Conservation (phyloP, 2,797 vertebrate species). For the Gallirallus australis region DNA sequence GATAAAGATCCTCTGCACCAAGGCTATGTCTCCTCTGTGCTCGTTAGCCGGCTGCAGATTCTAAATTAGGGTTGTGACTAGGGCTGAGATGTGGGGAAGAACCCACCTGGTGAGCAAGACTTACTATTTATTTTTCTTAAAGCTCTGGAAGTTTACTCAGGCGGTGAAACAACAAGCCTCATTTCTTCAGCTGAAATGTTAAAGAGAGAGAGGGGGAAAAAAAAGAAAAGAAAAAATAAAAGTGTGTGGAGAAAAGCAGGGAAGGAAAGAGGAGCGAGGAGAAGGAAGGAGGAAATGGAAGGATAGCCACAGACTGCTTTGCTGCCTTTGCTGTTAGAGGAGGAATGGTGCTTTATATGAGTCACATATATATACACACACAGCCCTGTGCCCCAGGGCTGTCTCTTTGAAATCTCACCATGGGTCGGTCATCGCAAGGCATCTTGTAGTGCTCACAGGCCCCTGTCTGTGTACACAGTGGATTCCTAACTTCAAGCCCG, state of each 20-base stretch:
- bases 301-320: neutral
- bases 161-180: slow-evolving; percentile 42
- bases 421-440: neutral
- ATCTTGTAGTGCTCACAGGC: neutral
- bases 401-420: neutral
- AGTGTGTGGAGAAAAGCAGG: neutral
- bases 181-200: slow-evolving; percentile 48
- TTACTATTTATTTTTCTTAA: slow-evolving; percentile 63
- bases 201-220: neutral
- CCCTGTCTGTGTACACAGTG: neutral
- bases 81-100: slow-evolving; percentile 25
- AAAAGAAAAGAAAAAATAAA: no score
- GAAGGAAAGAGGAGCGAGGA: neutral
- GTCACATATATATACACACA: no score
- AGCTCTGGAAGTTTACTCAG: slow-evolving; percentile 63
- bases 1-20: neutral
- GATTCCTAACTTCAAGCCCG: neutral
- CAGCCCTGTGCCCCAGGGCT: rapidly evolving
- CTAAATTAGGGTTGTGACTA: slow-evolving; percentile 61
- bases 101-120: slow-evolving; percentile 59
- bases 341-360: rapidly evolving
- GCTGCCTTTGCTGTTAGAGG: neutral
- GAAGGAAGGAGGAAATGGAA: neutral
- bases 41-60: slow-evolving; percentile 62
- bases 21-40: slow-evolving; percentile 59